Evolutionary conservation across 2,888 invertebrate species (phyloP), one percentile per base, ranked within the genome.

Genomic region (Autographa pulchrina): DNA sequence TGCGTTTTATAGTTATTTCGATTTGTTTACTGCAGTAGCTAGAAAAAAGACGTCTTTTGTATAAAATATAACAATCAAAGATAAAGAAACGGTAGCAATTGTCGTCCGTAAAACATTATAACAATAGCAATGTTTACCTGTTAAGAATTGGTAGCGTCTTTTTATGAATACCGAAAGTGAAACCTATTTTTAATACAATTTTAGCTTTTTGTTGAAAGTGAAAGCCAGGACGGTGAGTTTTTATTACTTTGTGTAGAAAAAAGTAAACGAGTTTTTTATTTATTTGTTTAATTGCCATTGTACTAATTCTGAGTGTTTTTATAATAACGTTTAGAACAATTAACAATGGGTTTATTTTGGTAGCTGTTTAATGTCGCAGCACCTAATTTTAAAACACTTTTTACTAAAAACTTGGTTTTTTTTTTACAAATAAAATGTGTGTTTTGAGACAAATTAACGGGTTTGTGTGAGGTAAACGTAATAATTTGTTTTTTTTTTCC

Each of bases 151-250:
- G 83, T 81, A 83, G 79, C 81, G 75, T 81, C 65, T 85, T 90
- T 91, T 92, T 92, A 91, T 85, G 82, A 82, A 84, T 80, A 86
- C 82, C 68, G 86, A 91, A 92, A 92, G 92, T 91, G 91, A 92
- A 92, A 92, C 80, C 82, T 78, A 81, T 77, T 85, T 25, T 77
- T 75, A 78, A 85, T 77, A 81, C 74, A 78, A 83, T 86, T 84
- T 81, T 74, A 72, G 74, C 80, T 91, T 91, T 91, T 93, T 93
- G 89, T 93, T 84, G 83, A 93, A 94, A 94, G 92, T 91, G 93
- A 94, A 94, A 94, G 91, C 85, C 74, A 20, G 61, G 65, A 70
- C 70, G 71, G 74, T 20, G 54, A 70, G 64, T 75, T 56, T 85
- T 85, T 83, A 83, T 81, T 72, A 65, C 76, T 75, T 79, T 81